Conservation (phyloP, 2,797 vertebrate genomes). For the Loriculus beryllinus region DNA sequence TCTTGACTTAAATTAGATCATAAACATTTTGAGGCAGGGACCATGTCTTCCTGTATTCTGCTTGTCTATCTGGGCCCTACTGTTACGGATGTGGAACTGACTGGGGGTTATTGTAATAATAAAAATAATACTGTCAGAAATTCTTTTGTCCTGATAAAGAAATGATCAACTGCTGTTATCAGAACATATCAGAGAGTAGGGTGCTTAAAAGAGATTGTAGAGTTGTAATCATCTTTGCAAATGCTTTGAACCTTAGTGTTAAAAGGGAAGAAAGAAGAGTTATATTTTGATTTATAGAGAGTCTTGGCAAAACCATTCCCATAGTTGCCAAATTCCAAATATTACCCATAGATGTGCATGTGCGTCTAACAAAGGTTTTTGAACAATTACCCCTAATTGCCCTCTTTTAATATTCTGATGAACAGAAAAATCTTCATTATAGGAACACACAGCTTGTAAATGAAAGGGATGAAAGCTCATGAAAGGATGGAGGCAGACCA, state of each 20-base stretch:
- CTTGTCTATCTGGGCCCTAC: conserved; percentile 9
- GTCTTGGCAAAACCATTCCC: background rate
- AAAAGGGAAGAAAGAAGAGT: background rate
- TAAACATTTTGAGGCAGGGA: conserved; percentile 57
- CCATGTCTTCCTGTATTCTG: conserved; percentile 4
- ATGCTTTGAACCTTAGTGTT: conserved; percentile 23
- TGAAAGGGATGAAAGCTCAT: conserved; percentile 49
- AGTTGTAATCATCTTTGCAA: background rate
- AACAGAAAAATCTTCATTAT: conserved; percentile 49
- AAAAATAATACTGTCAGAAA: conserved; percentile 22
- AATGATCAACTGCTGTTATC: background rate
- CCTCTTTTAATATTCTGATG: conserved; percentile 31
- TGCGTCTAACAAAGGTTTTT: conserved; percentile 21
- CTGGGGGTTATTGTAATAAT: background rate
- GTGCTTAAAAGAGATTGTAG: conserved; percentile 21
- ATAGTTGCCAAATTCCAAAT: background rate
- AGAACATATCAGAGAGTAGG: conserved; percentile 2
- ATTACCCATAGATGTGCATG: background rate
- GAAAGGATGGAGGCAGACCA: conserved; percentile 2
- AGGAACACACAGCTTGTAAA: conserved; percentile 22
- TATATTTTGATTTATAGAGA: conserved; percentile 3
- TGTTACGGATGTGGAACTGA: background rate
- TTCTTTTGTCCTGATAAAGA: background rate
- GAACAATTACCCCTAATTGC: conserved; percentile 32
- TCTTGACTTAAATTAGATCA: conserved; percentile 68